Evolutionary conservation across 2,888 invertebrate genomes (phyloP).

Genomic region (Calameuta idolon): DNA sequence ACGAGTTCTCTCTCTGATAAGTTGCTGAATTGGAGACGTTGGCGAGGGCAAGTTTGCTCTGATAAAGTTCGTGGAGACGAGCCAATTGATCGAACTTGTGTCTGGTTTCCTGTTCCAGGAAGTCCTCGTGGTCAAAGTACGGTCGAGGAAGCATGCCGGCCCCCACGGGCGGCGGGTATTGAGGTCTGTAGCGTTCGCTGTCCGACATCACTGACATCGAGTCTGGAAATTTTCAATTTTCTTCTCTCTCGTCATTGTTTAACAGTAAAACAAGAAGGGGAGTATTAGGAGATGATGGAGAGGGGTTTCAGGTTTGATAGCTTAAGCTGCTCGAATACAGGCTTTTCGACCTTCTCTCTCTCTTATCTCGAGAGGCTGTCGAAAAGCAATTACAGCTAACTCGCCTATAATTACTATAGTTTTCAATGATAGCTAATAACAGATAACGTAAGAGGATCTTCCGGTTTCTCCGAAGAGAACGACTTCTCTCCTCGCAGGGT

Average conservation of each 20-base stretch:
- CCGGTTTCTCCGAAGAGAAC: neutral
- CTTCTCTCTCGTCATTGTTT: neutral
- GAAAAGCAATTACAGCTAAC: neutral
- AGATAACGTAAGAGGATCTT: neutral
- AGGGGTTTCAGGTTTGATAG: neutral
- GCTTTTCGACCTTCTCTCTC: neutral
- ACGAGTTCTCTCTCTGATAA: constrained; percentile 68
- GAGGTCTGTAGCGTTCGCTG: constrained; percentile 61
- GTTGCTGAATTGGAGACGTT: constrained; percentile 76
- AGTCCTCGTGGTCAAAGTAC: constrained; percentile 68
- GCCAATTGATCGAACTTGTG: constrained; percentile 84
- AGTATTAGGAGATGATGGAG: neutral
- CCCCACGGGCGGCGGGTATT: constrained; percentile 57
- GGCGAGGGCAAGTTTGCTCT: constrained; percentile 82
- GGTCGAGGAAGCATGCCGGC: constrained; percentile 60
- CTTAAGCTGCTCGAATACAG: neutral
- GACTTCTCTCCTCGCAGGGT: too few relatives aligned
- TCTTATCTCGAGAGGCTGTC: neutral
- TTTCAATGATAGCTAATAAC: neutral
- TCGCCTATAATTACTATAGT: neutral
- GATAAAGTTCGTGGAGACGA: constrained; percentile 84
- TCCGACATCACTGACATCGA: constrained; percentile 68
- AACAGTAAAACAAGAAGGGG: neutral
- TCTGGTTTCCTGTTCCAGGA: constrained; percentile 67
- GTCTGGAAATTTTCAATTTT: constrained; percentile 56